Evolutionary conservation across 1,140 invertebrate species (phyloP).

Genomic region (Phymorhynchus buccinoides): DNA sequence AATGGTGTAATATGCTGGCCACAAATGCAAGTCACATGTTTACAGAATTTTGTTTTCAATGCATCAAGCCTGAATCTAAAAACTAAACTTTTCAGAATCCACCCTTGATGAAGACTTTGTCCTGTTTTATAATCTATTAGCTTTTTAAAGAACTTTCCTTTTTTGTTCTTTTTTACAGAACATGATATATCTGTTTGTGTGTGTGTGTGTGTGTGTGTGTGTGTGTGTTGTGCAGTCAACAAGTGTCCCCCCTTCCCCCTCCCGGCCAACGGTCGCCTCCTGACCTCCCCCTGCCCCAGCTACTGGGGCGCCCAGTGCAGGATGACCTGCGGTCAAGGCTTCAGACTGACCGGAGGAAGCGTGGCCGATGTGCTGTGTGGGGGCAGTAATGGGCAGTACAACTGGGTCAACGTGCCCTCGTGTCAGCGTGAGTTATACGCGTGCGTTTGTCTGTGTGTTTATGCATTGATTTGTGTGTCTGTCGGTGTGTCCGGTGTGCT

Average conservation of each 20-base stretch:
- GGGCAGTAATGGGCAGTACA: neutral
- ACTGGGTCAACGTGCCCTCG: neutral
- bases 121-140: too few relatives aligned
- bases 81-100: too few relatives aligned
- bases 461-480: too few relatives aligned
- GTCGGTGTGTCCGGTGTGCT: neutral
- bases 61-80: too few relatives aligned
- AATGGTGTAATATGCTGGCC: too few relatives aligned
- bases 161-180: too few relatives aligned
- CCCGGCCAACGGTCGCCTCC: conserved; percentile 48
- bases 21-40: too few relatives aligned
- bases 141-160: too few relatives aligned
- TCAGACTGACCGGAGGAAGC: conserved; percentile 36
- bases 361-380: neutral
- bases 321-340: conserved; percentile 51
- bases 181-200: too few relatives aligned
- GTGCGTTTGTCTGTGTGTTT: neutral
- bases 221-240: conserved; percentile 40
- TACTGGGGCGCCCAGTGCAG: conserved; percentile 54
- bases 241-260: conserved; percentile 42
- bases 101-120: too few relatives aligned
- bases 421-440: neutral
- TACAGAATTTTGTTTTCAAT: too few relatives aligned
- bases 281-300: conserved; percentile 45
- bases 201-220: too few relatives aligned